A percentile compares a stretch with the other conserved stretches of the same genome.
phyloP scores from a whole-genome alignment of 2,888 invertebrate species.

The Phyllotreta striolata region DNA sequence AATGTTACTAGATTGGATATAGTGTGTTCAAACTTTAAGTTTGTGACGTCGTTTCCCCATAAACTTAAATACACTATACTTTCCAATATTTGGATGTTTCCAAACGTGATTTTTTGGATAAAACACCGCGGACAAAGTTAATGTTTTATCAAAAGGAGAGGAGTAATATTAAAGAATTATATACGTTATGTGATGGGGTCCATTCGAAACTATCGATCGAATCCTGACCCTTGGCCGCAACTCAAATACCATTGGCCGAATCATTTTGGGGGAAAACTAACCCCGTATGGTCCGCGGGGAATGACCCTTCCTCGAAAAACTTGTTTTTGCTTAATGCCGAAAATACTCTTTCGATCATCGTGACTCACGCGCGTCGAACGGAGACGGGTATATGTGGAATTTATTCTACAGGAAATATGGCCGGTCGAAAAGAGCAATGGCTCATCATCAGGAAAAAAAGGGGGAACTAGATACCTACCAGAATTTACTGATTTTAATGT shows the following conservation, averaged over 20 bases:
- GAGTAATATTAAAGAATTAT: not conserved
- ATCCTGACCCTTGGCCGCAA: slow-evolving; percentile 33
- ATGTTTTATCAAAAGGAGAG: no score
- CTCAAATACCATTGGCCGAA: slow-evolving; percentile 31
- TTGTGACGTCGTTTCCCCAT: no score
- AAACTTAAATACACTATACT: no score
- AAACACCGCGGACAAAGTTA: no score
- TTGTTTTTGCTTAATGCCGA: slow-evolving; percentile 36
- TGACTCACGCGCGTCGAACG: slow-evolving; percentile 30
- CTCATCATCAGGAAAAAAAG: not conserved
- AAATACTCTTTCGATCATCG: slow-evolving; percentile 30
- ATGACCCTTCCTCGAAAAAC: slow-evolving; percentile 36
- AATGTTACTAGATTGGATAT: no score
- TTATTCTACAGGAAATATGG: slow-evolving; percentile 34
- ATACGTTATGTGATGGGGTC: slow-evolving; percentile 12
- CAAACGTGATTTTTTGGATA: no score
- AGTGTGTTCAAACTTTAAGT: no score
- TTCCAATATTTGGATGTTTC: no score
- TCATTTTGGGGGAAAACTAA: slow-evolving; percentile 33
- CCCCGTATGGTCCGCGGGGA: slow-evolving; percentile 34
- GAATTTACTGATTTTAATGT: no score
- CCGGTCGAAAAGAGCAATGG: slow-evolving; percentile 44
- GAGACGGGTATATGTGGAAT: slow-evolving; percentile 21
- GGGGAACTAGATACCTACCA: no score
- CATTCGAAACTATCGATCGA: slow-evolving; percentile 31